phyloP scores from a whole-genome alignment of 2,797 vertebrate species.

The Cynodonichthys magdalenae region DNA sequence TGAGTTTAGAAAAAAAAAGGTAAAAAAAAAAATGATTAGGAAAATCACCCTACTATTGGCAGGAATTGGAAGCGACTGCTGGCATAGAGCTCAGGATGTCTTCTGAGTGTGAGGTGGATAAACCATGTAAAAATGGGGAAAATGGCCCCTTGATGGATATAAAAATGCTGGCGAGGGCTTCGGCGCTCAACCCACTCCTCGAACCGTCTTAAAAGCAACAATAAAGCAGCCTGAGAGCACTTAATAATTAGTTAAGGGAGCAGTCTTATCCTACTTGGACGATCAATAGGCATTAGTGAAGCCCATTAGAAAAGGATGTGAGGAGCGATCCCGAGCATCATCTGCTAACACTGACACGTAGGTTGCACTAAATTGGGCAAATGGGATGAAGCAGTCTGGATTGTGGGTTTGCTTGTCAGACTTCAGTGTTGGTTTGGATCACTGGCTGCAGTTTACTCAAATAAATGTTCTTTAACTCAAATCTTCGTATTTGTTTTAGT shows the following conservation, averaged over 20 bases:
- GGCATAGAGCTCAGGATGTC: constrained; percentile 7
- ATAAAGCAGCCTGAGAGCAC: constrained; percentile 79
- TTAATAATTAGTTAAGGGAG: constrained; percentile 82
- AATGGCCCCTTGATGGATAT: constrained; percentile 51
- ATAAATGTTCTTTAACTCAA: constrained; percentile 4
- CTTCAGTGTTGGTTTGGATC: constrained; percentile 44
- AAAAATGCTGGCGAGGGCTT: constrained; percentile 51
- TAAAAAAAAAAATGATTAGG: constrained; percentile 8
- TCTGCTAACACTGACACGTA: constrained; percentile 54
- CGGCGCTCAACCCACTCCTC: constrained; percentile 55
- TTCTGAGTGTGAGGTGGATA: constrained; percentile 16
- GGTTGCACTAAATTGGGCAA: constrained; percentile 57
- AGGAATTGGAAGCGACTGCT: constrained; percentile 15
- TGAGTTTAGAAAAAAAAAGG: constrained; percentile 7
- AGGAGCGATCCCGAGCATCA: constrained; percentile 58
- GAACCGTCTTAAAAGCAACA: constrained; percentile 76
- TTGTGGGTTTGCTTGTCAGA: constrained; percentile 44
- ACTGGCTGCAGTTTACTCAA: constrained; percentile 20
- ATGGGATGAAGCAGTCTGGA: constrained; percentile 50
- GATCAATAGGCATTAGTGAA: constrained; percentile 84
- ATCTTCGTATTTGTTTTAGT: constrained; percentile 9
- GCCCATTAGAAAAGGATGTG: constrained; percentile 67
- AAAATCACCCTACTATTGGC: constrained; percentile 4
- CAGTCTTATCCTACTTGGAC: constrained; percentile 64
- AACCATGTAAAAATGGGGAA: constrained; percentile 22